Evolutionary conservation across 2,888 invertebrate genomes (phyloP), one percentile per base, ranked within the genome.

Genomic region (Dryobota labecula): DNA sequence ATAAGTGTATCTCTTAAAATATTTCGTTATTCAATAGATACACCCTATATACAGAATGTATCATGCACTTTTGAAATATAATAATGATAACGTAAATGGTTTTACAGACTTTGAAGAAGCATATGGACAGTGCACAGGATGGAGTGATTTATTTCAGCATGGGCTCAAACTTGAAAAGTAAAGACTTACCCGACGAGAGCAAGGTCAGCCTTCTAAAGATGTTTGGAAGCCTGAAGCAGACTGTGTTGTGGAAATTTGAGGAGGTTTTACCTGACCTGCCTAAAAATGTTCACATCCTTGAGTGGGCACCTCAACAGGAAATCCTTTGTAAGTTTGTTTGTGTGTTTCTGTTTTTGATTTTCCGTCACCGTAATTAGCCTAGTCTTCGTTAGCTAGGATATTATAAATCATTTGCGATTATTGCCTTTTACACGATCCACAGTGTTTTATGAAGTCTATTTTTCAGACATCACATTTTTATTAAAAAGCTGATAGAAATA

Each of bases 131-230:
- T 2, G 89, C 96, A 0, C 91, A 91, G 65, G 62, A 95, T 58
- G 96, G 96, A 0, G 93, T 95, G 0, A 92, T 96, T 54, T 95
- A 93, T 87, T 96, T 96, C 83, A 96, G 96, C 71, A 89, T 96
- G 92, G 96, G 96, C 0, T 92, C 95, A 0, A 93, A 91, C 49
- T 70, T 95, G 18, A 90, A 87, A 49, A 92, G 94, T 60, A 90
- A 89, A n/a, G 82, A 86, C 0, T 87, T 96, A 76, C 93, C 95
- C 0, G 88, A 89, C 0, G 83, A 89, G 33, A 75, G 91, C 3
- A 92, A 92, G 70, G 75, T 70, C 11, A 86, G 83, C 0, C 80
- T 96, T 8, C 18, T 96, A 0, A 84, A 90, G 24, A 90, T 93
- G 54, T 95, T 96, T 56, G 89, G 92, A 4, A 85, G 80, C 1